Conservation (phyloP, 2,888 invertebrate genomes). For the Craniophora ligustri region DNA sequence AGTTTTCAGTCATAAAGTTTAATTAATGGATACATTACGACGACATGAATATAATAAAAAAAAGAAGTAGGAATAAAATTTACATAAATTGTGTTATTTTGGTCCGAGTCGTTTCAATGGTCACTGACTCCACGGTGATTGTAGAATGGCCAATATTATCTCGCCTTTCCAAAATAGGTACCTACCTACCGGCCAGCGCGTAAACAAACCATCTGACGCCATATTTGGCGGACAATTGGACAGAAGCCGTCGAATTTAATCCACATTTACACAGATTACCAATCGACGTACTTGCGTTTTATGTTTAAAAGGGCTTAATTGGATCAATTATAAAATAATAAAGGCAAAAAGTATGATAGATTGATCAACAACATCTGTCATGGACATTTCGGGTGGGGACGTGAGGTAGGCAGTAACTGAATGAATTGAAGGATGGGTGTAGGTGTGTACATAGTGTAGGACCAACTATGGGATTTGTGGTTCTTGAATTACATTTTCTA, state of each 20-base stretch:
- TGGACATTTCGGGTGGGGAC: too few species aligned
- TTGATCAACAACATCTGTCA: background rate
- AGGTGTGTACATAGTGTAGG: too few species aligned
- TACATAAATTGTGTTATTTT: slow-evolving; percentile 43
- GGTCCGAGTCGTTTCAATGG: slow-evolving; percentile 17
- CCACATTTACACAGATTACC: background rate
- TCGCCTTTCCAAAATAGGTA: slow-evolving; percentile 12
- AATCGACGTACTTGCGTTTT: background rate
- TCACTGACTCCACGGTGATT: slow-evolving; percentile 18
- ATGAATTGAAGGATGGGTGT: too few species aligned
- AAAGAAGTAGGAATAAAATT: slow-evolving; percentile 25
- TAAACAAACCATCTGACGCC: slow-evolving; percentile 28
- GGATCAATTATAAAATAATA: background rate
- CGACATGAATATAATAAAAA: slow-evolving; percentile 15
- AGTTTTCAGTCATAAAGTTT: slow-evolving; percentile 34
- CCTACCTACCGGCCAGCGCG: slow-evolving; percentile 5
- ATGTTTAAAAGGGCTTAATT: background rate
- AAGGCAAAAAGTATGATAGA: background rate
- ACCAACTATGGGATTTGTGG: background rate
- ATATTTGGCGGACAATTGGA: slow-evolving; percentile 12
- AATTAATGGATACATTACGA: slow-evolving; percentile 35
- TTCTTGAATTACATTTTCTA: too few species aligned
- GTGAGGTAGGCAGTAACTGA: background rate
- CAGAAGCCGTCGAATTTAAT: slow-evolving; percentile 6
- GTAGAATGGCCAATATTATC: background rate